Base-by-base conservation (phyloP, 2,888 invertebrate genomes). In the Ectemnius cavifrons region DNA sequence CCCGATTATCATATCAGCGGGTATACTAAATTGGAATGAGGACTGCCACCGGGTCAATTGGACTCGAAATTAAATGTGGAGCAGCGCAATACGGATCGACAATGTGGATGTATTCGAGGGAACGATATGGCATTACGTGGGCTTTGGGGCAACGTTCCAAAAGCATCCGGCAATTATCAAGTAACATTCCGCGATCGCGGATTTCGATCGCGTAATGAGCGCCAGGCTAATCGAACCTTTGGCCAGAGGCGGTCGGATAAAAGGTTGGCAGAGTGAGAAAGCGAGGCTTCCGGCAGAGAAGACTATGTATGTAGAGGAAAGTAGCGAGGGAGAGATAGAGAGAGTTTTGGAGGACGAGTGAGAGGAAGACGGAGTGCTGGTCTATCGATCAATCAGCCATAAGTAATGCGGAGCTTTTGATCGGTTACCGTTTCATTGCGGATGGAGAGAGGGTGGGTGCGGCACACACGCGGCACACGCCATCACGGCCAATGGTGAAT, bases 361-460 rank as follows among this genome's bases (percentile, higher is more conserved):
- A 64, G 61, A 47, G 45, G 8, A 18, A 28, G 58, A 64, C 18
- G 28, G 63, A 59, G 71, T 37, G 73, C 52, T 57, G 57, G 61
- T 81, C 83, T 85, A 84, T 85, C 85, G 85, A 85, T 85, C 85
- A 84, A 85, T 85, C 85, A 82, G 77, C 84, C 82, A 83, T 84
- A 83, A 85, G 85, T 83, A 84, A 85, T 84, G 85, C 84, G 79
- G 85, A 74, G 82, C 85, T 83, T 84, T 84, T 82, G 83, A 83
- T 79, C 83, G 85, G 83, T 80, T 75, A 79, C 79, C 82, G 83
- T 82, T 79, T 79, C 78, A 81, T 83, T 83, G 81, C 84, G 75
- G 77, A 78, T 77, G 75, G 75, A 77, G 78, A 84, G 81, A 73
- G 77, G 67, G 16, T 63, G 74, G 37, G 37, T n/a, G n/a, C 75